Conservation (phyloP, 2,888 invertebrate genomes). For the Iselma pallidipennis region DNA sequence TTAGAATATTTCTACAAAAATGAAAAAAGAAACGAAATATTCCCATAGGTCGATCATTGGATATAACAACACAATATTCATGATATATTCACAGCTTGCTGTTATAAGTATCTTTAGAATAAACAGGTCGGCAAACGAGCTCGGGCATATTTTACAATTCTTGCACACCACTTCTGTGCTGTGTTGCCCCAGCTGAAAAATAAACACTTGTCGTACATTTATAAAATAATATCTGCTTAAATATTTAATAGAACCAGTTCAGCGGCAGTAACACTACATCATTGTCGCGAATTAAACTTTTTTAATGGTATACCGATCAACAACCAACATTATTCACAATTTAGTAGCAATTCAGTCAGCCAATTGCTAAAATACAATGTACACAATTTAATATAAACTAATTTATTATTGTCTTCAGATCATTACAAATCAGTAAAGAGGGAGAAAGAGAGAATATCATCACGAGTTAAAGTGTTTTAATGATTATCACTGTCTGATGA, state of each 20-base stretch:
- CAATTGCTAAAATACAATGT: slow-evolving; percentile 53
- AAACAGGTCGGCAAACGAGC: slow-evolving; percentile 39
- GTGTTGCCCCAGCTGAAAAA: slow-evolving; percentile 33
- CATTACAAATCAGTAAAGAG: too few species aligned
- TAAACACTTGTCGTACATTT: slow-evolving; percentile 43
- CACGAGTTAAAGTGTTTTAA: not conserved
- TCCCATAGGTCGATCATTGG: not conserved
- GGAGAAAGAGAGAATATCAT: not conserved
- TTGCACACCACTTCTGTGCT: slow-evolving; percentile 44
- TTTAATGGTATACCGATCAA: slow-evolving; percentile 21
- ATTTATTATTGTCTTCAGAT: not conserved
- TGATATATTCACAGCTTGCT: not conserved
- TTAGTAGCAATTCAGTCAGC: slow-evolving; percentile 34
- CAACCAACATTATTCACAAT: not conserved
- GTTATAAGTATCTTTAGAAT: slow-evolving; percentile 16
- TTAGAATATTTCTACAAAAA: not conserved
- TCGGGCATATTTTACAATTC: slow-evolving; percentile 44
- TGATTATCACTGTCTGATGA: not conserved
- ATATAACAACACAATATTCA: not conserved
- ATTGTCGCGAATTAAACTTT: slow-evolving; percentile 51
- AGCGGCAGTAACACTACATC: slow-evolving; percentile 49
- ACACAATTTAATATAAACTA: slow-evolving; percentile 29
- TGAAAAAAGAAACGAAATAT: not conserved
- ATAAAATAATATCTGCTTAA: slow-evolving; percentile 51
- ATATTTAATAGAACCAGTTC: slow-evolving; percentile 53